Base-by-base conservation (phyloP, 2,113 vertebrate species). In the Gila orcuttii region DNA sequence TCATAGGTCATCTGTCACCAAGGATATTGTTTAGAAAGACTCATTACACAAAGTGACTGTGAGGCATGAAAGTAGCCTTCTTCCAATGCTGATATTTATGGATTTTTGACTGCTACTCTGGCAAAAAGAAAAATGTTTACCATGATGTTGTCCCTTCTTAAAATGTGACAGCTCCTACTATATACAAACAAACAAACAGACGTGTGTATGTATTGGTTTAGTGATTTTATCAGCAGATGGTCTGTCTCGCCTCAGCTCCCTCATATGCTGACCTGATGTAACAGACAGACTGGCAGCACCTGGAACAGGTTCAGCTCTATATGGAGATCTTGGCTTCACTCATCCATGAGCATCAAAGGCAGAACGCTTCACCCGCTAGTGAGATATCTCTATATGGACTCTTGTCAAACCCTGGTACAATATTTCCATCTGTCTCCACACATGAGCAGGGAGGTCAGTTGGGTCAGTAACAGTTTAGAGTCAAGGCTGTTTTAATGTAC, bases 271-370 rank as follows among this genome's bases (percentile, higher is more conserved):
- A 79, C 33, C 55, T 62, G 78, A 79, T 60, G 33, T 79, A 79
- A 57, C 31, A 62, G 55, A 23, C 55, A 64, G 79, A 77, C 21
- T 80, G 79, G 39, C 36, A 25, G n/a, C 59, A 81, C 78, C 78
- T 80, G 78, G 78, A 80, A 80, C 60, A 81, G 57, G 60, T 81
- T 81, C 60, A 81, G 60, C 36, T 47, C 52, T 60, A 62, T 79
- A 60, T 7, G 9, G 33, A 23, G 23, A 10, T 23, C 21, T 52
- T 79, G 57, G 57, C 57, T 42, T 81, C 79, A 66, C 60, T 28
- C 59, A 42, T 15, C 1, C 36, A 25, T 64, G 59, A 66, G 33
- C 79, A 62, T 79, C 31, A 79, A 79, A 60, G 55, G 3, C 11
- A 79, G 33, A 66, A 10, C 17, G n/a, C 33, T 81, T 81, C 60